Percentiles rank a stretch among this genome's conserved stretches.
These are phyloP conservation scores for Drosophila suzukii DNA, from an alignment of 1,140 invertebrate species.

Conservation along the genomic window DNA sequence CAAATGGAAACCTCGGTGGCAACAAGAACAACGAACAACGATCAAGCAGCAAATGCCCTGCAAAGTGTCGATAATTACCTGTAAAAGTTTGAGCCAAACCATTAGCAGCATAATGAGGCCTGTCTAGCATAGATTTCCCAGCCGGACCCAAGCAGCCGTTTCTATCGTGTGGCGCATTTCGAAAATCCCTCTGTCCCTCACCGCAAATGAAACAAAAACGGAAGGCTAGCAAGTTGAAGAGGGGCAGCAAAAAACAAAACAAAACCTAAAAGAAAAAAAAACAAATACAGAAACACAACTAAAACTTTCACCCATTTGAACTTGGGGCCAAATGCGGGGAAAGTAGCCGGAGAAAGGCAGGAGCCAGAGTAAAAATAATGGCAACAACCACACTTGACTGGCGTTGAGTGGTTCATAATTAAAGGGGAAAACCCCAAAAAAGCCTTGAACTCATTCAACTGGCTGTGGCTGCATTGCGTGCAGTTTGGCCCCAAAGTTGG, in stretches of 20 bases:
- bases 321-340: slow-evolving; percentile 40
- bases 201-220: slow-evolving; percentile 33
- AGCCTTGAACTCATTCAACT: slow-evolving; percentile 68
- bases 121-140: slow-evolving; percentile 67
- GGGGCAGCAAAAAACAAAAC: not conserved
- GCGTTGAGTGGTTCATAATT: slow-evolving; percentile 70
- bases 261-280: slow-evolving; percentile 1
- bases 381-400: slow-evolving; percentile 71
- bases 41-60: slow-evolving; percentile 29
- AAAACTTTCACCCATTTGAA: slow-evolving; percentile 63
- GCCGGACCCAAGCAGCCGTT: slow-evolving; percentile 25
- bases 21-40: slow-evolving; percentile 20
- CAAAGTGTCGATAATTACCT: slow-evolving; percentile 80
- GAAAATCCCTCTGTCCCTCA: slow-evolving; percentile 27
- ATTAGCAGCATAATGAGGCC: slow-evolving; percentile 77
- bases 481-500: slow-evolving; percentile 52
- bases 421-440: slow-evolving; percentile 52
- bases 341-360: slow-evolving; percentile 28
- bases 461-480: slow-evolving; percentile 71
- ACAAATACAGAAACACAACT: slow-evolving; percentile 32
- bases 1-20: slow-evolving; percentile 32
- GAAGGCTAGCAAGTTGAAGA: not conserved
- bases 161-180: slow-evolving; percentile 25
- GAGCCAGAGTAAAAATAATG: slow-evolving; percentile 38
- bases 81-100: slow-evolving; percentile 75